phyloP scores from a whole-genome alignment of 2,797 vertebrate species.

The Holocentrus rufus region DNA sequence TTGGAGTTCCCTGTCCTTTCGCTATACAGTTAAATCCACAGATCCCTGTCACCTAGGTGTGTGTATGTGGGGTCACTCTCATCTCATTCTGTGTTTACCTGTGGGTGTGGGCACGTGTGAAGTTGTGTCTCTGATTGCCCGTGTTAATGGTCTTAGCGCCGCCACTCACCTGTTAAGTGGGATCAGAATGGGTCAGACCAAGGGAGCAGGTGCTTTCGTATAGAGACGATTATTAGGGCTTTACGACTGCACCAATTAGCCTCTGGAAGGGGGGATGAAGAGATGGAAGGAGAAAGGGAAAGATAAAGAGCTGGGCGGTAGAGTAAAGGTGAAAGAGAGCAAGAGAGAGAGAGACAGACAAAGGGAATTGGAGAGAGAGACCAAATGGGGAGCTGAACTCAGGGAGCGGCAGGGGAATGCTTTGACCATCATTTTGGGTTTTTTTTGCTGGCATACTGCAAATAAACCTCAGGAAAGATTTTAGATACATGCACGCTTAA shows the following conservation, averaged over 20 bases:
- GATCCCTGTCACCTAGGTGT: conserved; percentile 37
- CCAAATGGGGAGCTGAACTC: background rate
- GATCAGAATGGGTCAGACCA: conserved; percentile 58
- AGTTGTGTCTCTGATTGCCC: conserved; percentile 56
- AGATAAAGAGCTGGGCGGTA: background rate
- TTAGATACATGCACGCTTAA: background rate
- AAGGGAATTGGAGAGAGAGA: background rate
- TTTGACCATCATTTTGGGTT: background rate
- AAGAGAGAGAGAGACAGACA: background rate
- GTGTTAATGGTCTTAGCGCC: conserved; percentile 70
- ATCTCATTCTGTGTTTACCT: conserved; percentile 41
- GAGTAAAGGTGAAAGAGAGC: background rate
- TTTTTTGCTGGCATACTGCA: too few species aligned
- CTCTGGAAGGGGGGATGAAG: conserved; percentile 8
- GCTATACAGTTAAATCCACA: conserved; percentile 42
- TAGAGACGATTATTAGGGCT: conserved; percentile 69
- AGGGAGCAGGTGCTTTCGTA: conserved; percentile 61
- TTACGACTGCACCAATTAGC: conserved; percentile 54
- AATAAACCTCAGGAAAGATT: background rate
- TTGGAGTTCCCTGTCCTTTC: conserved; percentile 1
- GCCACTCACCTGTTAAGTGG: conserved; percentile 74
- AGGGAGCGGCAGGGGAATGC: background rate
- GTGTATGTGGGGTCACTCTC: background rate
- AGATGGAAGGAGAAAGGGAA: background rate
- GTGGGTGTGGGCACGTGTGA: conserved; percentile 49